Evolutionary conservation across 2,888 invertebrate genomes (phyloP).

Genomic region (Conomelus anceps): DNA sequence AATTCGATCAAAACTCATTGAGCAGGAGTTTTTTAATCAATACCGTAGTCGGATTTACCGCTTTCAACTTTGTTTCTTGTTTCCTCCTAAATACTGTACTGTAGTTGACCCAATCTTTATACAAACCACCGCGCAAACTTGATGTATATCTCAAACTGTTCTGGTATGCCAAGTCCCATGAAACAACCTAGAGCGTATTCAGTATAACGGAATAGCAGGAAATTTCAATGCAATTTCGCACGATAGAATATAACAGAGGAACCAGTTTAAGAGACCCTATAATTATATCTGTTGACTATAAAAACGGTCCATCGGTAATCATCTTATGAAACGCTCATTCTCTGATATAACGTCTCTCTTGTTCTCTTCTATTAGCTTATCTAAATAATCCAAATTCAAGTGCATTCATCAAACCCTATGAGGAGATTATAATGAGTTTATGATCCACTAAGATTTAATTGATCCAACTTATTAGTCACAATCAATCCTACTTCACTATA

Average conservation of each 20-base stretch:
- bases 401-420: background rate
- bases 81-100: background rate
- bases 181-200: background rate
- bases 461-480: too few species aligned
- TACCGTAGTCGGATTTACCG: background rate
- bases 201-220: background rate
- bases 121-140: background rate
- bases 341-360: background rate
- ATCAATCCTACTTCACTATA: too few species aligned
- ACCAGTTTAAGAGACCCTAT: background rate
- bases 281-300: background rate
- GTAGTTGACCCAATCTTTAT: background rate
- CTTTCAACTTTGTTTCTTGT: background rate
- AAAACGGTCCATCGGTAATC: background rate
- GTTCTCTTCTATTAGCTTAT: background rate
- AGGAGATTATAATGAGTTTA: background rate
- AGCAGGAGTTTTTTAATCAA: background rate
- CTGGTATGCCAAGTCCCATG: background rate
- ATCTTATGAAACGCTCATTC: background rate
- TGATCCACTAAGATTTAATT: too few species aligned
- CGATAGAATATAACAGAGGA: background rate
- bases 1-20: too few species aligned
- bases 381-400: background rate
- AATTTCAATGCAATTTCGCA: background rate
- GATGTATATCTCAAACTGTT: background rate